phyloP scores from a whole-genome alignment of 2,113 vertebrate species.

The Microtus richardsoni region DNA sequence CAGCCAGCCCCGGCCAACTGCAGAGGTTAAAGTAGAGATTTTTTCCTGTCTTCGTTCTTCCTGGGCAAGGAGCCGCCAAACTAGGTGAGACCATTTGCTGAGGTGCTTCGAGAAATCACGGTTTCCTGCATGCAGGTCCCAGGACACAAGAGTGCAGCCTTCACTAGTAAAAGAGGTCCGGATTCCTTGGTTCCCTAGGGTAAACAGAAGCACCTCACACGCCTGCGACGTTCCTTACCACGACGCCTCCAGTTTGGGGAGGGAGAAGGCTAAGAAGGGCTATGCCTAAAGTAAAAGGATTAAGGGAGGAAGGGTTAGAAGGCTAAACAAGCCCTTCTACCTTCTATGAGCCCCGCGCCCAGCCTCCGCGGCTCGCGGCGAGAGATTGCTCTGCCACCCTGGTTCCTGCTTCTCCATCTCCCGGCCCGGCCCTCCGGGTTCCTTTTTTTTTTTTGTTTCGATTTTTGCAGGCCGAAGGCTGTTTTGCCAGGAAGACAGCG shows the following conservation, averaged over 20 bases:
- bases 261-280: neutral
- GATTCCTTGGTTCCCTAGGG: neutral
- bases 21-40: neutral
- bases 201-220: neutral
- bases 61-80: neutral
- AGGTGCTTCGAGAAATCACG: neutral
- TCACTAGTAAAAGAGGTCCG: neutral
- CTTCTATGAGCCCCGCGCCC: neutral
- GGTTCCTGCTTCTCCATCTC: neutral
- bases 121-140: neutral
- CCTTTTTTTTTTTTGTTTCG: constrained; percentile 34
- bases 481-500: constrained; percentile 80
- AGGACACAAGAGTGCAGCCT: neutral
- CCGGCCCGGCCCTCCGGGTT: neutral
- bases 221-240: neutral
- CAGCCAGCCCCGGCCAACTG: neutral
- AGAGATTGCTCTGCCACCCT: neutral
- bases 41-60: neutral
- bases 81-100: constrained; percentile 9
- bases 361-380: neutral
- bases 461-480: constrained; percentile 13
- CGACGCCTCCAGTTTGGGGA: neutral
- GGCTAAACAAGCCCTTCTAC: neutral
- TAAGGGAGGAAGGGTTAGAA: neutral
- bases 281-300: neutral